Base-by-base conservation (phyloP, 2,888 invertebrate species). In the Napeogenes inachia region DNA sequence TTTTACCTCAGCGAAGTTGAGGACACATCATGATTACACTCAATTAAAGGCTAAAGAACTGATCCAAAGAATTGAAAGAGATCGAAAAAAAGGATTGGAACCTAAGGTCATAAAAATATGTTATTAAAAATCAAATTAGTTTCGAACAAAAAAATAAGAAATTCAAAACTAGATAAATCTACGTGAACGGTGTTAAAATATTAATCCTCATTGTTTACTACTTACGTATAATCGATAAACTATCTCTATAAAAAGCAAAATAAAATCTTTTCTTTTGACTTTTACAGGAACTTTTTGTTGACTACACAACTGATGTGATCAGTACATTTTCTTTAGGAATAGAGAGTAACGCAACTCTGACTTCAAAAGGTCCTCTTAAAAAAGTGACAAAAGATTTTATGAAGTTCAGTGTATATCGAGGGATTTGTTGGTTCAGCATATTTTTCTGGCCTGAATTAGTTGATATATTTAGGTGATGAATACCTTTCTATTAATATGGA, bases 401-500 rank as follows among this genome's bases (percentile, higher is more conserved):
- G 75, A 30, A 64, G 33, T 83, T 72, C 58, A 70, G 66, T 56
- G 6, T 72, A 3, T 64, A 69, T 13, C 71, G 83, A 13, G 79
- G 81, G 3, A 4, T 78, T 3, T 68, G 67, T 2, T 80, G 79
- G 79, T 72, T 73, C 30, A 75, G 76, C 60, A 79, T 82, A 35
- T 84, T 84, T 73, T 84, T 82, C 68, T 70, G 75, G 4, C 84
- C 84, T 0, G 72, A 75, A 42, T 60, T 81, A 1, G 80, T 78
- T 0, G 76, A 80, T 63, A 56, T 75, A 13, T 78, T 80, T 35
- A 62, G 80, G 81, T 81, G 45, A 55, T 21, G 13, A n/a, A 21
- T 12, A 6, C n/a, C 21, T 21, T 21, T 21, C 32, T 50, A 6
- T 56, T 56, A 13, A 47, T 4, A 21, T 47, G 21, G n/a, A 13